A percentile compares a stretch with the other conserved stretches of the same genome.
Evolutionary conservation across 1,140 invertebrate genomes (phyloP).

Genomic region (Orussus abietinus): DNA sequence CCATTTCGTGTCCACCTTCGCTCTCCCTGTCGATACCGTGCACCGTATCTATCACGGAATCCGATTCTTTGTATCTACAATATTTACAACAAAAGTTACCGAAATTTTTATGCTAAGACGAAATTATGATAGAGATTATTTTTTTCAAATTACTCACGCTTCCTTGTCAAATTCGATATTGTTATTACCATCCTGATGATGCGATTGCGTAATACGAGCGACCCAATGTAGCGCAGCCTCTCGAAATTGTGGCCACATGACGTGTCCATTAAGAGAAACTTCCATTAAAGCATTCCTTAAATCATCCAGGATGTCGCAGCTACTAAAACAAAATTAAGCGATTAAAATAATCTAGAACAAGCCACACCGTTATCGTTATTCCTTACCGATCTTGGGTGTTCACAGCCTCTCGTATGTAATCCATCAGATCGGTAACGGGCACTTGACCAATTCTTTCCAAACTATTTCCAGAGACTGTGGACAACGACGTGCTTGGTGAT

Average conservation of each 20-base stretch:
- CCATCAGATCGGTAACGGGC: slow-evolving; percentile 3
- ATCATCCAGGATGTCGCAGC: slow-evolving; percentile 13
- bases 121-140: neutral
- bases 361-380: neutral
- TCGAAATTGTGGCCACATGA: slow-evolving; percentile 12
- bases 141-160: slow-evolving; percentile 8
- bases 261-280: slow-evolving; percentile 5
- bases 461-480: slow-evolving; percentile 1
- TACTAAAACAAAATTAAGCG: neutral
- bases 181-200: slow-evolving; percentile 18
- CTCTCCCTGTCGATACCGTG: slow-evolving; percentile 4
- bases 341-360: neutral
- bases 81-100: slow-evolving; percentile 1
- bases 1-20: slow-evolving; percentile 8
- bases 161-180: slow-evolving; percentile 10
- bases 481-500: neutral
- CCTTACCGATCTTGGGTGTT: slow-evolving; percentile 4
- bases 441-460: too few relatives aligned
- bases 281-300: slow-evolving; percentile 12
- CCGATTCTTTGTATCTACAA: slow-evolving; percentile 10
- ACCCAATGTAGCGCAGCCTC: slow-evolving; percentile 13
- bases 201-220: slow-evolving; percentile 2
- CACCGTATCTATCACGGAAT: slow-evolving; percentile 8
- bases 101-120: neutral
- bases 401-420: slow-evolving; percentile 4